Base-by-base conservation (phyloP, 2,797 vertebrate genomes). In the Molothrus ater region DNA sequence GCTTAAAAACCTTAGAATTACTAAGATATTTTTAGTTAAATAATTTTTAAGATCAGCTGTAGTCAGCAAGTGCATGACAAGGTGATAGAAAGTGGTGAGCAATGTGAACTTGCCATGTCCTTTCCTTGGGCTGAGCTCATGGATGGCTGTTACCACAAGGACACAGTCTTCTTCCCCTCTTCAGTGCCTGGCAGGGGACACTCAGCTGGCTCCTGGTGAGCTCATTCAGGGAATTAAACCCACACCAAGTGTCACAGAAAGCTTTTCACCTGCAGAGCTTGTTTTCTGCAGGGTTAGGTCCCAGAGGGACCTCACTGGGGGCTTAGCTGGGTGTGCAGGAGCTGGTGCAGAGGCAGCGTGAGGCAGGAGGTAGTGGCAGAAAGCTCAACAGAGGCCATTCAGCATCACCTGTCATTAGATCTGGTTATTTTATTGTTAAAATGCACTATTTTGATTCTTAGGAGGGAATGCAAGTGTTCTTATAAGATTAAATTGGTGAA, bases 261-360 rank as follows among this genome's bases (percentile, higher is more conserved):
- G 1, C 26, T 73, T 32, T 60, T 48, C n/a, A 72, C 26, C 22
- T 17, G 11, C 26, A 60, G 63, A 50, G 28, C 34, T 68, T 3
- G 1, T 53, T 84, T 83, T 56, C 51, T 81, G n/a, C 56, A 34
- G 51, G 24, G 16, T 32, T 38, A 24, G 6, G 14, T 82, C 14
- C 15, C 2, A 2, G 45, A 29, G 29, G 17, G 28, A 6, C 36
- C n/a, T 57, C 29, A 0, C 29, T 65, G 31, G 45, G 60, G 47
- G 29, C 20, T 47, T 13, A 15, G n/a, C 31, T 34, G 47, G 3
- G 4, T 11, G 2, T 48, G 65, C 11, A 1, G 34, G 48, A 68
- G 47, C 56, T 92, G 73, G 17, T 0, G 0, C 34, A 69, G 66
- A n/a, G 42, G 40, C 4, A 63, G 5, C 0, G 0, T 11, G 80